phyloP scores from a whole-genome alignment of 1,140 invertebrate genomes.

The Pseudomyrmex sp. region DNA sequence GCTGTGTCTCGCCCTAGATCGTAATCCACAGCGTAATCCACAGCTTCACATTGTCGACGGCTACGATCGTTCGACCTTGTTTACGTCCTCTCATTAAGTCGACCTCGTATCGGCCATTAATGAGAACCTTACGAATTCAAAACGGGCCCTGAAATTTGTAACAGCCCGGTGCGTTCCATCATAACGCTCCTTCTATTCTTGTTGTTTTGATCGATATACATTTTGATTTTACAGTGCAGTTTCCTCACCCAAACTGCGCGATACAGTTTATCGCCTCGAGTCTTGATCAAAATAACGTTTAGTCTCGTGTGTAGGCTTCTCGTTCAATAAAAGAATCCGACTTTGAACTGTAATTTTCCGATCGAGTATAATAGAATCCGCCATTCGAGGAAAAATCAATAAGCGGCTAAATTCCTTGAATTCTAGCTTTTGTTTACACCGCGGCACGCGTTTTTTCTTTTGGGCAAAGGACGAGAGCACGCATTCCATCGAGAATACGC shows the following conservation, averaged over 20 bases:
- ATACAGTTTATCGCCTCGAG: neutral
- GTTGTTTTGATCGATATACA: neutral
- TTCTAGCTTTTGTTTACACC: too few relatives aligned
- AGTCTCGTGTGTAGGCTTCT: neutral
- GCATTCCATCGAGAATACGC: too few relatives aligned
- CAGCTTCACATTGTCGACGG: conserved; percentile 13
- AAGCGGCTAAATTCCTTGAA: too few relatives aligned
- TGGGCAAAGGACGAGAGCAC: too few relatives aligned
- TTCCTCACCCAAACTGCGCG: neutral
- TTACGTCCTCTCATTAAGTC: neutral
- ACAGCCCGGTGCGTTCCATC: neutral
- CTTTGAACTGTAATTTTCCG: neutral
- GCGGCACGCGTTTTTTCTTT: too few relatives aligned
- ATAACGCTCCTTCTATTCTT: conserved; percentile 29
- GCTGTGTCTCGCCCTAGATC: neutral
- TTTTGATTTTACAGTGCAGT: neutral
- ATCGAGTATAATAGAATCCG: neutral
- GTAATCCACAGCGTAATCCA: neutral
- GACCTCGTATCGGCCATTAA: conserved; percentile 24
- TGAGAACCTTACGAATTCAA: neutral
- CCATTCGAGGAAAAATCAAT: neutral
- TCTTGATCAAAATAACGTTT: neutral
- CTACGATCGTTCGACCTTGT: neutral
- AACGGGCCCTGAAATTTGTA: conserved; percentile 21
- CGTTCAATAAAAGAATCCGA: neutral